Evolutionary conservation across 2,888 invertebrate species (phyloP), one percentile per base, ranked within the genome.

Genomic region (Phengaris arion): DNA sequence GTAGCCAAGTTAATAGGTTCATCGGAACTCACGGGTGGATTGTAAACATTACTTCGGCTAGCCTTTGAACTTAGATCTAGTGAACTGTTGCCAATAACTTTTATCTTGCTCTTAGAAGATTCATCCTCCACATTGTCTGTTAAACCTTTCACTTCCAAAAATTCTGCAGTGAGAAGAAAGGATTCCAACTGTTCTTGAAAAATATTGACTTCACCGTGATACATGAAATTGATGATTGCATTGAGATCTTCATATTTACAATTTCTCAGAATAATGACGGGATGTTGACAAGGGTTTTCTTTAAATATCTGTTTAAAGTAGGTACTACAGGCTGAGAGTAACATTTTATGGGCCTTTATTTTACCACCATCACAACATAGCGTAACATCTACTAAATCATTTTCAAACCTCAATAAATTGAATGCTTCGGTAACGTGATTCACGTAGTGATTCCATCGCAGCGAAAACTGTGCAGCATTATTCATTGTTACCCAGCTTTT

Each of bases 401-500:
- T 95, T 83, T 95, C 94, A 80, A 94, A 94, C 76, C 95, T 95
- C 79, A 97, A 94, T 79, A 95, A 94, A 87, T 97, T 97, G 85
- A 98, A 96, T 69, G 97, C 97, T 87, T 96, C 96, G 79, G 96
- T 96, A 84, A 98, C 96, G 88, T 96, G 96, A 83, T 95, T 95
- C 85, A 96, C 95, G 87, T 97, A 97, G 91, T 97, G 97, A 88
- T 97, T 97, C 98, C 98, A 98, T 80, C 97, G 96, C 81, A 98
- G 93, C 80, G 97, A 97, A 91, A 97, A 98, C 86, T 97, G 97
- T 86, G 97, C 96, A 86, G 95, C 95, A 89, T 95, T 93, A 90
- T 91, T 93, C 92, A 93, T 93, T 85, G 81, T 85, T 81, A 75
- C 74, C 73, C 68, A 64, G 55, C n/a, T 74, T 64, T 15, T 59